These are phyloP conservation scores for Phaethon lepturus DNA, from an alignment of 2,113 vertebrate species.

Conservation along the genomic window DNA sequence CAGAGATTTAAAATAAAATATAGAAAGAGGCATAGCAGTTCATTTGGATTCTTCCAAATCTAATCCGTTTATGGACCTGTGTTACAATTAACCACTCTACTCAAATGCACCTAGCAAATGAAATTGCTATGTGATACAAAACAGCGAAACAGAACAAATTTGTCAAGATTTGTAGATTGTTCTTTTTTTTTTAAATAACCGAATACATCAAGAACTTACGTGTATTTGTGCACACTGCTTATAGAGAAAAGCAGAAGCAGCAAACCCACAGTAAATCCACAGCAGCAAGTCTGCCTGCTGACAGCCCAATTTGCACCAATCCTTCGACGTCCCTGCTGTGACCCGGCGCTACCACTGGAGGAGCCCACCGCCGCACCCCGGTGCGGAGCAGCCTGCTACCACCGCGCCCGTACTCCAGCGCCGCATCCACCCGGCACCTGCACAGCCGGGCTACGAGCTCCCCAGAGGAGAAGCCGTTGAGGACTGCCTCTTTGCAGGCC, in stretches of 20 bases:
- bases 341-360: not conserved
- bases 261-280: not conserved
- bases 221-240: not conserved
- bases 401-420: not conserved
- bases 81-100: not conserved
- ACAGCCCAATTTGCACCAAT: not conserved
- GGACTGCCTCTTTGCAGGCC: not conserved
- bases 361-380: fast-evolving
- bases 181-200: not conserved
- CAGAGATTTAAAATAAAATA: not conserved
- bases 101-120: not conserved
- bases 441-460: not conserved
- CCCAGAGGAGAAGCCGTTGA: not conserved
- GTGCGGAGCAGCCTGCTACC: not conserved
- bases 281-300: not conserved
- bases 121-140: not conserved
- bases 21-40: not conserved
- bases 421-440: not conserved
- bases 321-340: not conserved
- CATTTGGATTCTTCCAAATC: not conserved
- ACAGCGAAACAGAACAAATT: not conserved
- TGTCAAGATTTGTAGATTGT: not conserved
- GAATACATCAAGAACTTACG: not conserved
- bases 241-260: not conserved
- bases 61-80: not conserved